These are phyloP conservation scores for Syritta pipiens DNA, from an alignment of 2,888 invertebrate genomes.

Conservation along the genomic window DNA sequence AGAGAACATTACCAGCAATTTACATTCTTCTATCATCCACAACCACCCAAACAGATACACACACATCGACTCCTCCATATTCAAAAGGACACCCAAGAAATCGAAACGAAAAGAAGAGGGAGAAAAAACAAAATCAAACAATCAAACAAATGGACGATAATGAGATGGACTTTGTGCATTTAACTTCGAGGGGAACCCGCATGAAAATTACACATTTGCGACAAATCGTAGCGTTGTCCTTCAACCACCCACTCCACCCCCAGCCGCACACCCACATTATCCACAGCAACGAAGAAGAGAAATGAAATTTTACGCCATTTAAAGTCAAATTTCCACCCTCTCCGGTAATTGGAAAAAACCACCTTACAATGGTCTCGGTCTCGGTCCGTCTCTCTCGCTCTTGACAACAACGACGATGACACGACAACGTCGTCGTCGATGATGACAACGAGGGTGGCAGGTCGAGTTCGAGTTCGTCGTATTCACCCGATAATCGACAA, in stretches of 20 bases:
- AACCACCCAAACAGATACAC: no score
- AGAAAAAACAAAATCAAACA: conserved; percentile 40
- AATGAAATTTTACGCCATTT: conserved; percentile 61
- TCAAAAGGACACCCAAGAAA: conserved; percentile 19
- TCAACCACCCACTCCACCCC: neutral
- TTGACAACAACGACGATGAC: conserved; percentile 36
- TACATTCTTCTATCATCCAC: conserved; percentile 38
- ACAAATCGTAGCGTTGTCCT: conserved; percentile 19
- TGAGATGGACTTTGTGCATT: conserved; percentile 66
- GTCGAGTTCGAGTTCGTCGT: conserved; percentile 69
- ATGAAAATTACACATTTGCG: conserved; percentile 47
- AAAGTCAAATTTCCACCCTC: conserved; percentile 65
- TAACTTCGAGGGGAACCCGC: conserved; percentile 6
- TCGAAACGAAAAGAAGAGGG: neutral
- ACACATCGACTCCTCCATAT: conserved; percentile 54
- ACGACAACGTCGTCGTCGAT: conserved; percentile 8
- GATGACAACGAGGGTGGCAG: conserved; percentile 62
- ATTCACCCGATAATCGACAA: conserved; percentile 69
- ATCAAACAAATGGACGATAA: conserved; percentile 67
- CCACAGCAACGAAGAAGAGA: neutral
- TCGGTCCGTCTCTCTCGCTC: no score
- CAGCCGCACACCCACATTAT: neutral
- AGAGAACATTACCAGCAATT: conserved; percentile 56
- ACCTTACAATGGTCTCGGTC: conserved; percentile 18
- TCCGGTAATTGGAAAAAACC: conserved; percentile 30